A percentile compares a stretch with the other conserved stretches of the same genome.
These are phyloP conservation scores for Hoplias malabaricus DNA, from an alignment of 2,113 vertebrate species.

Conservation along the genomic window DNA sequence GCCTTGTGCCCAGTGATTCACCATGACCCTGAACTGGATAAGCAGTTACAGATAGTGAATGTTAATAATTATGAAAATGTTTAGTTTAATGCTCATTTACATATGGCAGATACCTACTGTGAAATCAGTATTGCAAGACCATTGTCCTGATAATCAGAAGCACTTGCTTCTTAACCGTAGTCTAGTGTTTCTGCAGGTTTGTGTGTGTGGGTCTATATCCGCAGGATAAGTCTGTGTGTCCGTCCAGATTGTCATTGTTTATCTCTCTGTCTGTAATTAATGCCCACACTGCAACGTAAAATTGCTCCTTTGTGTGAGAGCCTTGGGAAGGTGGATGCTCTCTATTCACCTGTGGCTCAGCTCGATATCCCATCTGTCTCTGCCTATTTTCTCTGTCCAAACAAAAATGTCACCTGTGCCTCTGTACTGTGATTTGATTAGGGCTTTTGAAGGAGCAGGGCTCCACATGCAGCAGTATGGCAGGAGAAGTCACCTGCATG, in stretches of 20 bases:
- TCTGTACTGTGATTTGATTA: conserved; percentile 57
- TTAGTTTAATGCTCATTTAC: too few relatives aligned
- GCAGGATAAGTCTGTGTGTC: conserved; percentile 7
- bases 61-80: too few relatives aligned
- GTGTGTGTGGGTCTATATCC: not conserved
- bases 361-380: conserved; percentile 66
- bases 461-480: conserved; percentile 14
- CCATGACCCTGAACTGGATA: too few relatives aligned
- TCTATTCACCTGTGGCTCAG: conserved; percentile 58
- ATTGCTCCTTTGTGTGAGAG: conserved; percentile 53
- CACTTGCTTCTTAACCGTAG: too few relatives aligned
- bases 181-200: not conserved
- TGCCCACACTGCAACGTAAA: conserved; percentile 46
- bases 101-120: too few relatives aligned
- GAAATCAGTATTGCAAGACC: too few relatives aligned
- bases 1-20: too few relatives aligned
- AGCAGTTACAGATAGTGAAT: too few relatives aligned
- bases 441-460: conserved; percentile 39
- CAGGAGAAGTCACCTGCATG: conserved; percentile 45
- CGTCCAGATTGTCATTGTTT: conserved; percentile 2
- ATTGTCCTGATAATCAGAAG: too few relatives aligned
- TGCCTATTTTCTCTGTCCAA: conserved; percentile 27
- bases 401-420: conserved; percentile 46
- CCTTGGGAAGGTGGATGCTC: conserved; percentile 54
- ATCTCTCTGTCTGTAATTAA: conserved; percentile 59